phyloP scores from a whole-genome alignment of 2,113 vertebrate genomes.

The Mandrillus leucophaeus region DNA sequence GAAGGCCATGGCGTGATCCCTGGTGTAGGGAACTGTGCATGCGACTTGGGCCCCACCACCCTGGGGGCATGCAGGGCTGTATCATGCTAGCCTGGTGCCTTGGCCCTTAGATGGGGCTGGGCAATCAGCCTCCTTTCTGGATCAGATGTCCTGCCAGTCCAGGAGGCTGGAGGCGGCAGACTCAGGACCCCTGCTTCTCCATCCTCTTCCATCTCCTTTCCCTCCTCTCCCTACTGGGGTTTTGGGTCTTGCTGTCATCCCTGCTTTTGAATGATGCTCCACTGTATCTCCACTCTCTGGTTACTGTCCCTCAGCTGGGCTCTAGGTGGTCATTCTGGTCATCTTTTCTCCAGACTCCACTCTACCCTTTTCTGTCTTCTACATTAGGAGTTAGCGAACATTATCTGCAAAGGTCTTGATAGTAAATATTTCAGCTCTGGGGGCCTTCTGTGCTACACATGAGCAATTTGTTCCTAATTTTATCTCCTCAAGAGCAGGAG shows the following conservation, averaged over 20 bases:
- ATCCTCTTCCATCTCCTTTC: background rate
- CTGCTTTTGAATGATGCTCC: background rate
- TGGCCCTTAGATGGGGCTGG: background rate
- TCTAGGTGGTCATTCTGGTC: background rate
- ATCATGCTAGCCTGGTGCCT: background rate
- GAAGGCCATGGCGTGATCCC: background rate
- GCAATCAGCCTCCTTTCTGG: background rate
- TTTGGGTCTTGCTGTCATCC: background rate
- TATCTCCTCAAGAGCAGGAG: background rate
- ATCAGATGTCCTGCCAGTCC: background rate
- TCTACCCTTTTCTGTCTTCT: background rate
- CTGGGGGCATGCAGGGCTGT: rapidly evolving
- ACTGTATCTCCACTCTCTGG: background rate
- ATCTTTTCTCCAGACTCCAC: background rate
- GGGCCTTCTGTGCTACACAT: background rate
- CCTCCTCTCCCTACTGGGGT: background rate
- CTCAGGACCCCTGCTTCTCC: background rate
- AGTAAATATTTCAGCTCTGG: background rate
- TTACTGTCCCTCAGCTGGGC: background rate
- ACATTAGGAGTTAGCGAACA: rapidly evolving
- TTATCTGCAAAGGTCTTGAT: background rate
- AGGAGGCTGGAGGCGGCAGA: background rate
- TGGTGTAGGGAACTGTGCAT: background rate
- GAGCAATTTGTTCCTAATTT: background rate
- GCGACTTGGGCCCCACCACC: background rate